Percentiles rank a stretch among this genome's conserved stretches.
Evolutionary conservation across 1,140 invertebrate genomes (phyloP).

Genomic region (Drosophila kikkawai): DNA sequence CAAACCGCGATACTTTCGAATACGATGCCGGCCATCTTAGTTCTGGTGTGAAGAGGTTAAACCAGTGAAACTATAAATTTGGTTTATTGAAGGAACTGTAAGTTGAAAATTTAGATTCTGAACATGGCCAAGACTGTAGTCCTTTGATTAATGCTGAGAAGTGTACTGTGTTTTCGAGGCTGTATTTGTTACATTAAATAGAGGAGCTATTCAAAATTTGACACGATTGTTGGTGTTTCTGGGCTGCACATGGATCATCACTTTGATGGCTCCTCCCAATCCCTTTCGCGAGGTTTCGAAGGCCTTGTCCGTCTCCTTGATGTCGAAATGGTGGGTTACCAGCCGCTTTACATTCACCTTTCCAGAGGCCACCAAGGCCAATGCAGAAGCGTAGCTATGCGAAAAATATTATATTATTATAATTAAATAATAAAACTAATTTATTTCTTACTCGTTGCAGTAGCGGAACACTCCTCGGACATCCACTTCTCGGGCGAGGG

Average conservation of each 20-base stretch:
- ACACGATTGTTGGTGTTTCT: conserved; percentile 85
- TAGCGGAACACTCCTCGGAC: conserved; percentile 97
- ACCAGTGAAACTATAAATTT: conserved; percentile 25
- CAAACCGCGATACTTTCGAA: conserved; percentile 16
- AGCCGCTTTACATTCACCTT: conserved; percentile 94
- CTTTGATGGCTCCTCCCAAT: conserved; percentile 92
- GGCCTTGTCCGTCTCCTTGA: conserved; percentile 94
- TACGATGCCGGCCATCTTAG: conserved; percentile 27
- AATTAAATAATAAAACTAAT: neutral
- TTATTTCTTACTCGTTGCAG: conserved; percentile 89
- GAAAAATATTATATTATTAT: neutral
- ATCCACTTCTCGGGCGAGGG: conserved; percentile 93
- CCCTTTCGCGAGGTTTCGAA: conserved; percentile 92
- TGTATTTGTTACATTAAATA: conserved; percentile 1
- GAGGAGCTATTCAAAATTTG: conserved; percentile 53
- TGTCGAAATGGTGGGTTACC: conserved; percentile 95
- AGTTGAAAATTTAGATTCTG: conserved; percentile 23
- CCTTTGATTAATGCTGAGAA: conserved; percentile 5
- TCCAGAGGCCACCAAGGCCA: conserved; percentile 93
- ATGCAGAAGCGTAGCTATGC: conserved; percentile 90
- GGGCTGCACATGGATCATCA: conserved; percentile 94
- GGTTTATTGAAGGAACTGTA: neutral
- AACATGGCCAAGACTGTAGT: conserved; percentile 7
- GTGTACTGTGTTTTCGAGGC: conserved; percentile 28
- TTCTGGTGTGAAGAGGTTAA: neutral